Base-by-base conservation (phyloP, 2,888 invertebrate genomes). In the Drosophila anomelani region DNA sequence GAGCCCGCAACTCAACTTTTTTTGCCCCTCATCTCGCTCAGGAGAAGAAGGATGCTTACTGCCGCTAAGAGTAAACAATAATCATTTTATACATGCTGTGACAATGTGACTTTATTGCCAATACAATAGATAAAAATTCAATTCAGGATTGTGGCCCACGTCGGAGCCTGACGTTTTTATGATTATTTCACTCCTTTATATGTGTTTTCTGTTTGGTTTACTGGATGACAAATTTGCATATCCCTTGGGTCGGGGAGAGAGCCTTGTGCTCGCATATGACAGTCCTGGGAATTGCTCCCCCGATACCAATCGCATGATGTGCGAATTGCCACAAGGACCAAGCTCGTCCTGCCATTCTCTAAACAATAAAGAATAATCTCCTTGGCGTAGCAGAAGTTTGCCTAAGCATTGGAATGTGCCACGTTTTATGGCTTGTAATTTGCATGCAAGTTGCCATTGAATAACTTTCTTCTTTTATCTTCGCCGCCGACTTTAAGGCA, bases 1-100 rank as follows among this genome's bases (percentile, higher is more conserved):
- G 93, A 93, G 93, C 94, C 94, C 94, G n/a, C 15, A 20, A 15
- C 9, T 43, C n/a, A n/a, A 20, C 36, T 66, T 66, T 66, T 66
- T 66, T 66, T 62, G 62, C 34, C 12, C 8, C 39, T 23, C 41
- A 23, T 6, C 3, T 36, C 9, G 32, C 12, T 13, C 23, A 15
- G 10, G 20, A 8, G 13, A 0, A 3, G 7, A 46, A 17, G 10
- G 10, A 8, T 12, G 12, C 53, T 1, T 20, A 43, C 20, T 43
- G 20, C 7, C 7, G 1, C 1, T 44, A 57, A 60, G 59, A 72
- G 71, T 79, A 81, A 81, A 78, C 78, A 86, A 77, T 78, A 75
- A 81, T 85, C 69, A 79, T 85, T 85, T 81, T 73, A 78, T 72
- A 57, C 66, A 55, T n/a, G 46, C 66, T 57, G 57, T 84, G 84